Evolutionary conservation across 2,888 invertebrate genomes (phyloP).

Genomic region (Aphelenchoides bicaudatus): DNA sequence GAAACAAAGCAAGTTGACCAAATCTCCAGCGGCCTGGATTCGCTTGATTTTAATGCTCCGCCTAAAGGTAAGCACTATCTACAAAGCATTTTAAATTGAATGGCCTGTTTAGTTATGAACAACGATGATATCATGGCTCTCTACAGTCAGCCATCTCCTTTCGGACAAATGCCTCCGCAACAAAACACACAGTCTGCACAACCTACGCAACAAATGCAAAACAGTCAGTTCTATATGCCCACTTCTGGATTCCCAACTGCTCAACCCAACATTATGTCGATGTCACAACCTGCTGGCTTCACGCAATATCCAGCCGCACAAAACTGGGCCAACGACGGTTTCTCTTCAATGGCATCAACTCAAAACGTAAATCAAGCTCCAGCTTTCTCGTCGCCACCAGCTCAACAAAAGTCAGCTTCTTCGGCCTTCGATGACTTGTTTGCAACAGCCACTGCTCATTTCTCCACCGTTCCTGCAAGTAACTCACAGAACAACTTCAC

Average conservation of each 20-base stretch:
- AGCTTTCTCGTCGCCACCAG: neutral
- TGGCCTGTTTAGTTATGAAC: slow-evolving; percentile 19
- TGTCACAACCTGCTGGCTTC: slow-evolving; percentile 17
- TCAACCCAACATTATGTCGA: neutral
- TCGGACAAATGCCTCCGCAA: neutral
- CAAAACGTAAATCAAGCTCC: neutral
- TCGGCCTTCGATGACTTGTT: slow-evolving; percentile 16
- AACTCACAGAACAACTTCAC: neutral
- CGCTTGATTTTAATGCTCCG: neutral
- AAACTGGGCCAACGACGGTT: slow-evolving; percentile 1
- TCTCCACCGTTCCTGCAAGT: slow-evolving; percentile 3
- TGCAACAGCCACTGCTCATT: slow-evolving; percentile 2
- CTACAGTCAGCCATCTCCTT: slow-evolving; percentile 11
- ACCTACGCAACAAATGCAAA: neutral
- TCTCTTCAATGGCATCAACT: neutral
- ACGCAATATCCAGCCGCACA: slow-evolving; percentile 8
- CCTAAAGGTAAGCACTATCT: slow-evolving; percentile 5
- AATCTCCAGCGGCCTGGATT: neutral
- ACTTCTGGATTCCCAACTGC: neutral
- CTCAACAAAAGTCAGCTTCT: neutral
- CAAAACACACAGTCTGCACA: no score
- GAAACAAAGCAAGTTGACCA: neutral
- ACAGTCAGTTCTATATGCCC: slow-evolving; percentile 16
- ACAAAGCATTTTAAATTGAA: slow-evolving; percentile 8
- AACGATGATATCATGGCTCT: slow-evolving; percentile 30